Conservation (phyloP, 2,888 invertebrate species). For the Biston betularia region DNA sequence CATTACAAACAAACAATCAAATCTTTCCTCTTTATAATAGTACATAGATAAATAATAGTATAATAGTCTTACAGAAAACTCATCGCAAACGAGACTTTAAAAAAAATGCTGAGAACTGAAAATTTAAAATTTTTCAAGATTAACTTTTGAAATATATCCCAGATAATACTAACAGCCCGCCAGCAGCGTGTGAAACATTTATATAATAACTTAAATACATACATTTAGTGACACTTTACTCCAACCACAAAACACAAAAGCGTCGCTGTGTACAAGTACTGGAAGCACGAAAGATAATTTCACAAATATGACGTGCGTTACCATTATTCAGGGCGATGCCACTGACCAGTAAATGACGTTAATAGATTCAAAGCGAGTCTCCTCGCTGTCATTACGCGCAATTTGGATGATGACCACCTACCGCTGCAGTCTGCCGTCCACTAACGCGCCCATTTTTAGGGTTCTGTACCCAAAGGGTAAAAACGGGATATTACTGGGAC, state of each 20-base stretch:
- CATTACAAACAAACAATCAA: no score
- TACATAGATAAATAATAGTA: no score
- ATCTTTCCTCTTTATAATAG: no score
- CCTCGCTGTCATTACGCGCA: slow-evolving; percentile 53
- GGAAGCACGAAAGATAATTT: neutral
- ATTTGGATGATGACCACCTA: slow-evolving; percentile 47
- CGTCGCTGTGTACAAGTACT: neutral
- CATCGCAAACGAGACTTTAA: no score
- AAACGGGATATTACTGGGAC: no score
- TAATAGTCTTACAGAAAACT: no score
- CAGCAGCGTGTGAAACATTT: slow-evolving; percentile 5
- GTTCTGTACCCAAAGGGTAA: no score
- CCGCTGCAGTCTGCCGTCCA: slow-evolving; percentile 34
- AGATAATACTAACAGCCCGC: neutral
- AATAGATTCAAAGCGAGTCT: slow-evolving; percentile 53
- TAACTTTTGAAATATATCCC: neutral
- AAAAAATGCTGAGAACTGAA: no score
- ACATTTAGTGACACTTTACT: slow-evolving; percentile 3
- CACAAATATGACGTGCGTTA: slow-evolving; percentile 18
- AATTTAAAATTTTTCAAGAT: neutral
- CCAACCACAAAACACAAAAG: neutral
- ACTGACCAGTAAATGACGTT: slow-evolving; percentile 50
- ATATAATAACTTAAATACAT: slow-evolving; percentile 1
- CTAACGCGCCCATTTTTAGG: slow-evolving; percentile 12
- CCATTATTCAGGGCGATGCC: slow-evolving; percentile 28